Evolutionary conservation across 2,797 vertebrate species (phyloP), one percentile per base, ranked within the genome.

Genomic region (Centropyge bicolor): DNA sequence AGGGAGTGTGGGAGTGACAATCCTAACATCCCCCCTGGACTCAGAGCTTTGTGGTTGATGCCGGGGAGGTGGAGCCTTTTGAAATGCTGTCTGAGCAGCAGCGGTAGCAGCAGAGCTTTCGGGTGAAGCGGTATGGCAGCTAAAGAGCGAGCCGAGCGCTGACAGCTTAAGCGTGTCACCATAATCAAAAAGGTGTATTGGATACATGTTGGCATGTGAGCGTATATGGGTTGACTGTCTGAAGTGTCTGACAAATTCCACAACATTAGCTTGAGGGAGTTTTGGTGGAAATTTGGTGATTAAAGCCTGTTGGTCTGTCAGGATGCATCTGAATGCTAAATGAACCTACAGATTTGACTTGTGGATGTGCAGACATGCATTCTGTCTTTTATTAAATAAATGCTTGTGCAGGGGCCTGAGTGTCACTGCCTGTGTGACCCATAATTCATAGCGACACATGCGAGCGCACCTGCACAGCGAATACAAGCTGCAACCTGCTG

Each of bases 321-420:
- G 35, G 36, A 64, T 51, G 48, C n/a, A 22, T 54, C 27, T 16
- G 27, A 52, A 69, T 41, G 46, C 24, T 54, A 43, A 31, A 56
- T 65, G 0, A 43, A 48, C 4, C 43, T 60, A 13, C 64, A 43
- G 40, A 65, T 55, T 64, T 82, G 46, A 57, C 63, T 45, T 77
- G 74, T 66, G 6, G 40, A 64, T 59, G 9, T 48, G 16, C n/a
- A 20, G 11, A 49, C 12, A 24, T 66, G 38, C 59, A 68, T 76
- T 46, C 27, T 74, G 17, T 79, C 36, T 70, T 17, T 36, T 13
- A 75, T 62, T 55, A 57, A 75, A 82, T 74, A 62, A 71, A 73
- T 54, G 40, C 6, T 22, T 13, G n/a, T 74, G 31, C 45, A 36
- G n/a, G n/a, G 17, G 54, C 45, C 64, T 59, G 20, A 49, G 67